Percentiles rank a stretch among this genome's conserved stretches.
Evolutionary conservation across 2,113 vertebrate genomes (phyloP).

Genomic region (Lutjanus erythropterus): DNA sequence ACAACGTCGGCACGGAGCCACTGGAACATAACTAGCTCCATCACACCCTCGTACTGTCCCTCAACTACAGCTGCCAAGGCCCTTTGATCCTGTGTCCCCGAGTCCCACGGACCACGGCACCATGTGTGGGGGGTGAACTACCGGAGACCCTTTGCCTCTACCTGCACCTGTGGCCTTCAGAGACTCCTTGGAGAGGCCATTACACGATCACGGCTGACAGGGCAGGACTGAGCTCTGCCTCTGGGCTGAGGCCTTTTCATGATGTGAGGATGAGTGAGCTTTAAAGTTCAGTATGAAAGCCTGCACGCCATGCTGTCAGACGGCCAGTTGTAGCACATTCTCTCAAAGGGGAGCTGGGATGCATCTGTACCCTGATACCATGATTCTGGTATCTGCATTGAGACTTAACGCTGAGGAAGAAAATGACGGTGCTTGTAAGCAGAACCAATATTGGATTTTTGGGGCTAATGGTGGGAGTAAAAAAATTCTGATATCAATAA

Average conservation of each 20-base stretch:
- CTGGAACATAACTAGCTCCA: slow-evolving; percentile 41
- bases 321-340: not conserved
- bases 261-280: slow-evolving; percentile 47
- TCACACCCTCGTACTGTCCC: slow-evolving; percentile 35
- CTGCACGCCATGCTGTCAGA: not conserved
- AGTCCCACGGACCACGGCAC: slow-evolving; percentile 40
- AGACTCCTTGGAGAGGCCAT: slow-evolving; percentile 41
- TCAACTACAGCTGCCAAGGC: slow-evolving; percentile 43
- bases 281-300: slow-evolving; percentile 12
- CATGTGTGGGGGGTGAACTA: slow-evolving; percentile 56
- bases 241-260: slow-evolving; percentile 17
- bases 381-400: slow-evolving; percentile 11
- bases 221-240: slow-evolving; percentile 19
- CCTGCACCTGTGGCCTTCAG: slow-evolving; percentile 67
- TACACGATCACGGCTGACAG: slow-evolving; percentile 52
- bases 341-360: not conserved
- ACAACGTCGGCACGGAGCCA: slow-evolving; percentile 14
- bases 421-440: slow-evolving; percentile 10
- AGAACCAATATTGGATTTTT: no score
- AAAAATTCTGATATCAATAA: no score
- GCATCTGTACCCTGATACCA: slow-evolving; percentile 9
- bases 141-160: slow-evolving; percentile 33
- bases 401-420: not conserved
- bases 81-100: slow-evolving; percentile 40
- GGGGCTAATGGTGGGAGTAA: no score